Conservation (phyloP, 2,888 invertebrate species). For the Scotopteryx bipunctaria region DNA sequence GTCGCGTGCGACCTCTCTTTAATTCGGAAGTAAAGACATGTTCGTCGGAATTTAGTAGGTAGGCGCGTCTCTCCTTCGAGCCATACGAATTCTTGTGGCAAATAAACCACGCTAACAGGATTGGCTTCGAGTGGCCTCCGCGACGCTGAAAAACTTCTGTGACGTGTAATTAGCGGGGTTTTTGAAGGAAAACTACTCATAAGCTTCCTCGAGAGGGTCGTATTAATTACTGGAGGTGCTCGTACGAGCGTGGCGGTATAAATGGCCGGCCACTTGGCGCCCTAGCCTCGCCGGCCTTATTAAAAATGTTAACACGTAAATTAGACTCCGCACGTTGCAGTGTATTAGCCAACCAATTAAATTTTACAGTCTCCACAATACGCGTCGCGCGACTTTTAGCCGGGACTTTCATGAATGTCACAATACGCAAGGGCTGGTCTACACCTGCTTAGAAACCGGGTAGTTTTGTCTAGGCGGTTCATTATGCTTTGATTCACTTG, state of each 20-base stretch:
- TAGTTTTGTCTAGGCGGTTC: slow-evolving; percentile 33
- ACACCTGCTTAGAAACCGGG: slow-evolving; percentile 44
- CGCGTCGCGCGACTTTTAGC: slow-evolving; percentile 58
- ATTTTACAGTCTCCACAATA: slow-evolving; percentile 73
- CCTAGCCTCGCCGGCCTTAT: slow-evolving; percentile 78
- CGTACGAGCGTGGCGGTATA: slow-evolving; percentile 68
- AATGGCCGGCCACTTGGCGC: slow-evolving; percentile 81
- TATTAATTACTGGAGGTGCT: slow-evolving; percentile 81
- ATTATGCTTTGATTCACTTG: slow-evolving; percentile 56
- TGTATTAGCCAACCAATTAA: slow-evolving; percentile 82
- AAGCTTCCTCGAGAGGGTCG: slow-evolving; percentile 79
- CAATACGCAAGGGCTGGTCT: slow-evolving; percentile 44
- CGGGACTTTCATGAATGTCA: slow-evolving; percentile 52
- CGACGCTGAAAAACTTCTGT: slow-evolving; percentile 56
- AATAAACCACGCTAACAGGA: slow-evolving; percentile 57
- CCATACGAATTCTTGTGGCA: slow-evolving; percentile 59
- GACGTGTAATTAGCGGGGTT: slow-evolving; percentile 76
- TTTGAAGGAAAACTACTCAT: slow-evolving; percentile 81
- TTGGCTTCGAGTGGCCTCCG: slow-evolving; percentile 47
- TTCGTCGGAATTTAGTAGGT: slow-evolving; percentile 68
- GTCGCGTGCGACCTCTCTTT: slow-evolving; percentile 75
- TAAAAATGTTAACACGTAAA: slow-evolving; percentile 83
- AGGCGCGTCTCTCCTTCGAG: slow-evolving; percentile 66
- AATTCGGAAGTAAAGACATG: slow-evolving; percentile 78
- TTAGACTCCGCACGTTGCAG: slow-evolving; percentile 71